phyloP scores from a whole-genome alignment of 2,888 invertebrate species.

The Ashinkailepas kermadecensis region DNA sequence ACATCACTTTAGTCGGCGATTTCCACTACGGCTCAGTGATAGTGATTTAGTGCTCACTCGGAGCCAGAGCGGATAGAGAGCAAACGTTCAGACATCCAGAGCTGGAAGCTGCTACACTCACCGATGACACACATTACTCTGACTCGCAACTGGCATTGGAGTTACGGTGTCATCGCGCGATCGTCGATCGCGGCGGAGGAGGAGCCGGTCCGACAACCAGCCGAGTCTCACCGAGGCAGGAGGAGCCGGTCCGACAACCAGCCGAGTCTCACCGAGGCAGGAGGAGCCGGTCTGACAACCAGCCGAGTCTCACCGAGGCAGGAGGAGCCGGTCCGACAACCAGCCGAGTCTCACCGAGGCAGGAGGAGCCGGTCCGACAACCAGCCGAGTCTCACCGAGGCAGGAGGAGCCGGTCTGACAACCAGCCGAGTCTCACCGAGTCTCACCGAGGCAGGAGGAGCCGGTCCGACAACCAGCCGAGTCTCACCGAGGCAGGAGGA shows the following conservation, averaged over 20 bases:
- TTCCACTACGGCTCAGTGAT: too few species aligned
- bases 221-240: slow-evolving; percentile 62
- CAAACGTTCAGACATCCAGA: too few species aligned
- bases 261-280: slow-evolving; percentile 59
- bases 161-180: too few species aligned
- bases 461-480: slow-evolving; percentile 39
- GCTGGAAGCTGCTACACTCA: too few species aligned
- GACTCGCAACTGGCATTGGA: too few species aligned
- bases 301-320: slow-evolving; percentile 59
- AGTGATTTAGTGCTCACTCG: too few species aligned
- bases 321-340: slow-evolving; percentile 54
- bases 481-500: slow-evolving; percentile 74
- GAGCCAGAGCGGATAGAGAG: too few species aligned
- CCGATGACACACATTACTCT: too few species aligned
- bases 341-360: slow-evolving; percentile 55
- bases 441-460: slow-evolving; percentile 74
- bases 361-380: slow-evolving; percentile 58
- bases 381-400: slow-evolving; percentile 51
- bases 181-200: too few species aligned
- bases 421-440: too few species aligned
- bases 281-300: slow-evolving; percentile 54
- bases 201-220: too few species aligned
- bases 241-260: slow-evolving; percentile 51
- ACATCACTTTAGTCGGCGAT: too few species aligned
- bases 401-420: slow-evolving; percentile 62